Evolutionary conservation across 2,113 vertebrate species (phyloP).

Genomic region (Actenoides lindsayi): DNA sequence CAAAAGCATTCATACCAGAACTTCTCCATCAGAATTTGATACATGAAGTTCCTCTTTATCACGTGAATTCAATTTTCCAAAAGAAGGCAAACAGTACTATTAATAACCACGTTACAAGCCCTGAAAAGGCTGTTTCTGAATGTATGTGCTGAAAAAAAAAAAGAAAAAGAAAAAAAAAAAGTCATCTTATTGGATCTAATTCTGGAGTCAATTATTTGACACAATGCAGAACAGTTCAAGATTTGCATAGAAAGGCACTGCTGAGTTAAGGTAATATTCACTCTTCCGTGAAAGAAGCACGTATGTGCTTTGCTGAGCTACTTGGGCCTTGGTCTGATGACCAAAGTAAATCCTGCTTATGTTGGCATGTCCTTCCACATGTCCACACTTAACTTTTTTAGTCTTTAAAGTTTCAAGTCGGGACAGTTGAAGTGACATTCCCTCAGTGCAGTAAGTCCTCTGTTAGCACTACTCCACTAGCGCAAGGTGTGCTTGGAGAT

Average conservation of each 20-base stretch:
- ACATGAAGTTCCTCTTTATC: constrained; percentile 24
- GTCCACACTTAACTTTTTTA: not conserved
- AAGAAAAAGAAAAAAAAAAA: not conserved
- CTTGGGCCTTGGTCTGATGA: not conserved
- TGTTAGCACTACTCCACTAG: not conserved
- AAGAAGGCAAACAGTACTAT: not conserved
- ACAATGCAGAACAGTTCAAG: not conserved
- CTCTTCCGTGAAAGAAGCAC: not conserved
- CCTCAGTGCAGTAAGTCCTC: not conserved
- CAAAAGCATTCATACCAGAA: not conserved
- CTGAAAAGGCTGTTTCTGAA: not conserved
- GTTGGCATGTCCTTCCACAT: not conserved
- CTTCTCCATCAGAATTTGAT: constrained; percentile 29
- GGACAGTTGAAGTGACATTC: not conserved
- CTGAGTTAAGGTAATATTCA: constrained; percentile 1
- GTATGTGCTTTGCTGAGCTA: not conserved
- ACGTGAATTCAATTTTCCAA: constrained; percentile 36
- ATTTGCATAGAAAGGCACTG: constrained; percentile 21
- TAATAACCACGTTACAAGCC: constrained; percentile 14
- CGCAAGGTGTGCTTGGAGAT: not conserved
- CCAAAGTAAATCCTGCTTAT: not conserved
- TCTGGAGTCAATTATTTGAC: not conserved
- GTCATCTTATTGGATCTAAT: constrained; percentile 5
- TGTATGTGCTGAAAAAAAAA: not conserved
- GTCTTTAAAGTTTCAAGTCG: not conserved